Evolutionary conservation across 2,888 invertebrate species (phyloP), one percentile per base, ranked within the genome.

Genomic region (Alloscopus bannaensis): DNA sequence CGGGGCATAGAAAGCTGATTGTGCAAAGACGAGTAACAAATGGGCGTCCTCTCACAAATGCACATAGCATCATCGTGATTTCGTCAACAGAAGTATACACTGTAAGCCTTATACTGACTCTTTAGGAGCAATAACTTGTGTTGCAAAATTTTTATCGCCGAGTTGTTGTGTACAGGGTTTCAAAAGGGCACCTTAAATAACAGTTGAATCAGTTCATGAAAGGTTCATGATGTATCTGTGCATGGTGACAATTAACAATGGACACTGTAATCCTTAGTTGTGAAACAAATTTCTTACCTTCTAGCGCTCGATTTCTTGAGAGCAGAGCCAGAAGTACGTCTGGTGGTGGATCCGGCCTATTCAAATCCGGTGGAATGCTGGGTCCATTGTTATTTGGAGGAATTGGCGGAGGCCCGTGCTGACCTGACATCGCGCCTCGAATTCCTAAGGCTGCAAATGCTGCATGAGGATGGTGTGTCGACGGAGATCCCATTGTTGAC

Each of bases 281-380:
- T n/a, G n/a, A n/a, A n/a, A n/a, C n/a, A n/a, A n/a, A n/a, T 29
- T 36, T 86, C 91, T 90, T 91, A 96, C 96, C 95, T 94, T 95
- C 95, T 59, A 96, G 91, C 80, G 94, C 93, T 89, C 95, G 95
- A 89, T 96, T 96, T 88, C 95, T 92, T 45, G 95, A 94, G 81
- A 96, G 91, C 73, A 96, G 90, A 13, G 95, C 95, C 60, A 95
- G 90, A 70, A 96, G 91, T 84, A 96, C 94, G 88, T 96, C 95
- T 24, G 95, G 94, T 88, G 87, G 92, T 90, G 86, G 91, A 89
- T 86, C 85, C 36, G 70, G 82, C 80, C 82, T 60, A 45, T 69
- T 80, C 66, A 78, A 64, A 52, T 80, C 81, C 18, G 78, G 72
- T 47, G 81, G 75, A 57, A 80, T 75, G 66, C 72, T 81, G 16